Evolutionary conservation across 2,888 invertebrate species (phyloP).

Genomic region (Thysanoteuthis rhombus): DNA sequence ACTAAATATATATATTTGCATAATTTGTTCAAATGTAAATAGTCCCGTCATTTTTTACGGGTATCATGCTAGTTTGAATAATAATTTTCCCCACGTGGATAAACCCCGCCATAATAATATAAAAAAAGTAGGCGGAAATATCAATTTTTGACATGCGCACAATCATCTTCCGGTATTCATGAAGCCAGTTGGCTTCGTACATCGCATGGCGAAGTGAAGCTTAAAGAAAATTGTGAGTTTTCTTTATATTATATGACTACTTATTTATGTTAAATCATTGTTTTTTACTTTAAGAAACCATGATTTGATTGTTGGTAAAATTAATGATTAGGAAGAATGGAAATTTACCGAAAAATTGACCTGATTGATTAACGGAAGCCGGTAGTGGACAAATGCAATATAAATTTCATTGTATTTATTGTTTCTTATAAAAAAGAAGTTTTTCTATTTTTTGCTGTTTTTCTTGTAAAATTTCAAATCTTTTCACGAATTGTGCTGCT

Average conservation of each 20-base stretch:
- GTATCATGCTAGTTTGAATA: neutral
- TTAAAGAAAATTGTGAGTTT: neutral
- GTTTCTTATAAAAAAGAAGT: neutral
- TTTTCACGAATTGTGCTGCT: too few species aligned
- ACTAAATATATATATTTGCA: too few species aligned
- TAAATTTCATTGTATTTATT: neutral
- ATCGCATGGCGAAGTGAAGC: neutral
- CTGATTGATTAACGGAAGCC: fast-evolving
- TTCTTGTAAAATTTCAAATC: too few species aligned
- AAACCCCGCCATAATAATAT: neutral
- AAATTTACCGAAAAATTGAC: neutral
- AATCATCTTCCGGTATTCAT: neutral
- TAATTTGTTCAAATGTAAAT: too few species aligned
- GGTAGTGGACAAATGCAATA: neutral
- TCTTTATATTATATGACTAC: neutral
- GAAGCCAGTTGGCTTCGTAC: neutral
- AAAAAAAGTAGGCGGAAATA: neutral
- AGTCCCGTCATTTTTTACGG: too few species aligned
- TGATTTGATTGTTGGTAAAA: neutral
- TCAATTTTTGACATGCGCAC: neutral
- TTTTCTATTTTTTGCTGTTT: too few species aligned
- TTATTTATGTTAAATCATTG: neutral
- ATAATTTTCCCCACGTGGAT: neutral
- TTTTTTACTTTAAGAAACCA: neutral
- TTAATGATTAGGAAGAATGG: neutral